Conservation (phyloP, 2,888 invertebrate species). For the Cybosia mesomella region DNA sequence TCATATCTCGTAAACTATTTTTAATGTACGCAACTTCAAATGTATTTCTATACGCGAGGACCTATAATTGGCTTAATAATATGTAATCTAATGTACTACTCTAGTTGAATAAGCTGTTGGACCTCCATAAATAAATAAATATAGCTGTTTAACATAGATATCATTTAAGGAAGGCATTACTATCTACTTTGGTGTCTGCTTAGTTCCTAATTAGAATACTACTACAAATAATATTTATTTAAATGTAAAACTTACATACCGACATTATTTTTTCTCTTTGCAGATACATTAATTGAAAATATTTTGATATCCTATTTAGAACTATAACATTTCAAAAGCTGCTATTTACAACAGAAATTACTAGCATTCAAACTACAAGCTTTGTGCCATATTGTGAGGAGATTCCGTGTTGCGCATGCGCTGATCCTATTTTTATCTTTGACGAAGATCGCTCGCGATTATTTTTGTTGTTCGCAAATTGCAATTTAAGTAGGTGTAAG, state of each 20-base stretch:
- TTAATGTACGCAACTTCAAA: no score
- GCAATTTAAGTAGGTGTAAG: neutral
- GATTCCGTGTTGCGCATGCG: conserved; percentile 28
- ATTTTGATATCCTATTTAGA: neutral
- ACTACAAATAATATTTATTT: neutral
- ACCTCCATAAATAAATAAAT: no score
- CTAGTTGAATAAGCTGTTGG: no score
- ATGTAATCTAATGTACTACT: no score
- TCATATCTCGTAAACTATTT: no score
- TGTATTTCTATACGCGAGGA: no score
- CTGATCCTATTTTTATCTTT: conserved; percentile 29
- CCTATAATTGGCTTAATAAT: no score
- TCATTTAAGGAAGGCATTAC: neutral
- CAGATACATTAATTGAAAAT: neutral
- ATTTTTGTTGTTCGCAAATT: conserved; percentile 19
- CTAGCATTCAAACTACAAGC: conserved; percentile 8
- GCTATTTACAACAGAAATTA: conserved; percentile 10
- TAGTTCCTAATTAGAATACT: neutral
- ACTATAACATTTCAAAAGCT: conserved; percentile 6
- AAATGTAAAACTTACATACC: conserved; percentile 10
- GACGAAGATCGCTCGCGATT: conserved; percentile 23
- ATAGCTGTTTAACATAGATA: neutral
- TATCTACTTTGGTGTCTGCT: no score
- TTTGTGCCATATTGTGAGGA: conserved; percentile 30
- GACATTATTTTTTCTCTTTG: conserved; percentile 4